Evolutionary conservation across 1,140 invertebrate species (phyloP), one percentile per base, ranked within the genome.

Genomic region (Bombyx mori): DNA sequence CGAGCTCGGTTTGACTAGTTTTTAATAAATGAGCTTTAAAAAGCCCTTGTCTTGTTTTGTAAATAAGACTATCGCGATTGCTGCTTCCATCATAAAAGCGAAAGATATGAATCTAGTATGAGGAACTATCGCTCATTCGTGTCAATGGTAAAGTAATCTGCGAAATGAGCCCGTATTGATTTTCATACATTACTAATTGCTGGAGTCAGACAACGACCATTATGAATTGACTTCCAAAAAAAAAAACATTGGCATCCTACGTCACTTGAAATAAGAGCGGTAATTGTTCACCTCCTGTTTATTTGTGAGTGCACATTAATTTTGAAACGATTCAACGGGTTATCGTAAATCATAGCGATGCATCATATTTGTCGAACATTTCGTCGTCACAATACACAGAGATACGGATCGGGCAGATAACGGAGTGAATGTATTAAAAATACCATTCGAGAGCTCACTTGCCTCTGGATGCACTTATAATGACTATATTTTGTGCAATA

Each of bases 291-390:
- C 1, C 3, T 7, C 8, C 5, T 35, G 26, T 35, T 12, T n/a
- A 42, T 7, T 42, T 6, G 26, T 8, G 49, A 7, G 44, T 12
- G 10, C 26, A 56, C 35, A 42, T 48, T 6, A 43, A 8, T 49
- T 35, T 35, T 49, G 45, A 35, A n/a, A 10, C 35, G 66, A 69
- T 75, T 69, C 61, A 66, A 65, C 49, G 56, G 55, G 69, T 65
- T 79, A 83, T 86, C 77, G 66, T 52, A 50, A 66, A 82, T 81
- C 79, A 70, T 71, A 66, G 71, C 79, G 70, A 85, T 86, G 75
- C 82, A 86, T 86, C 80, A 86, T 86, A 83, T 83, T 86, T 83
- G 82, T 77, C 71, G 75, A 77, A 64, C 69, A 75, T 80, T 81
- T 82, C 82, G 75, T 83, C 79, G 82, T 74, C 66, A 64, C 63